phyloP scores from a whole-genome alignment of 2,113 vertebrate genomes.

The Rhinoptilus africanus region DNA sequence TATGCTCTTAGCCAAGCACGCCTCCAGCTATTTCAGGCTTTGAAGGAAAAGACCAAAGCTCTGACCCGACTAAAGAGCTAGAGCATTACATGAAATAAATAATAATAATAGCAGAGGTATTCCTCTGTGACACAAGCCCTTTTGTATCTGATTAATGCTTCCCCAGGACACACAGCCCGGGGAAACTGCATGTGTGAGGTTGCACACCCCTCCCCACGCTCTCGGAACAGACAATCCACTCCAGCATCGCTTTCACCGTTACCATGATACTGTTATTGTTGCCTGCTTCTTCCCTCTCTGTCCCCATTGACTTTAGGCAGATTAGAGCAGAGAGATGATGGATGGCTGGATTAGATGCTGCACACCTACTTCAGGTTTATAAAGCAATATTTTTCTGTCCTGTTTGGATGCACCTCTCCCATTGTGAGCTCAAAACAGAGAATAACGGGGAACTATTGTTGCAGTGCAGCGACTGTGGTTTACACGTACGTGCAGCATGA shows the following conservation, averaged over 20 bases:
- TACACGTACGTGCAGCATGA: not conserved
- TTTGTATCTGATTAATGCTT: not conserved
- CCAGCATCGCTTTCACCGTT: not conserved
- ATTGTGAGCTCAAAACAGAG: not conserved
- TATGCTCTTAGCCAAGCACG: rapidly evolving
- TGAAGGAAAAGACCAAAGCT: not conserved
- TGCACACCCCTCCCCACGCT: not conserved
- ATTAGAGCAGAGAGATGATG: conserved; percentile 10
- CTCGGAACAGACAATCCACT: not conserved
- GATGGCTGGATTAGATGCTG: conserved; percentile 31
- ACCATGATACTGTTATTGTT: conserved; percentile 9
- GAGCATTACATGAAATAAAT: not conserved
- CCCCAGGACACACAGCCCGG: not conserved
- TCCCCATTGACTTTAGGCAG: conserved; percentile 18
- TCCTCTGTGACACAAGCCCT: not conserved
- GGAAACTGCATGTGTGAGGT: not conserved
- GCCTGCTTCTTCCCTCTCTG: not conserved
- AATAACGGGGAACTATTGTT: not conserved
- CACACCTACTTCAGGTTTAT: not conserved
- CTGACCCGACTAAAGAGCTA: not conserved
- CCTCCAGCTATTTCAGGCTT: not conserved
- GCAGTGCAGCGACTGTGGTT: not conserved
- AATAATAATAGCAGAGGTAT: not conserved
- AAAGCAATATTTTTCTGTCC: conserved; percentile 13
- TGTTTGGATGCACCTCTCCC: not conserved